phyloP scores from a whole-genome alignment of 2,888 invertebrate genomes.

The Griposia aprilina region DNA sequence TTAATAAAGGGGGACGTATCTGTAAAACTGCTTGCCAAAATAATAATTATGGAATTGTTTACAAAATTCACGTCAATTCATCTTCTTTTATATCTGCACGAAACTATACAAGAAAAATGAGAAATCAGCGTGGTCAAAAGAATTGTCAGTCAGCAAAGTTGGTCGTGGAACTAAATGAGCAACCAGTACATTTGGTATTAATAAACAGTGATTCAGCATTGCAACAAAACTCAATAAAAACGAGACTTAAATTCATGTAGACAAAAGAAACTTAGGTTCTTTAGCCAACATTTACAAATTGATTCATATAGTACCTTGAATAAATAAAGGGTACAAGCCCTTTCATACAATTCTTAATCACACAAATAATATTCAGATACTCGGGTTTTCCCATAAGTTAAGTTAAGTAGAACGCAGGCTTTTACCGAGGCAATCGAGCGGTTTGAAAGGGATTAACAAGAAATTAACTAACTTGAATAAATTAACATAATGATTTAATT shows the following conservation, averaged over 20 bases:
- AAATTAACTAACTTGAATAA: constrained; percentile 41
- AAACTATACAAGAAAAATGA: background rate
- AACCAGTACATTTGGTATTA: too few species aligned
- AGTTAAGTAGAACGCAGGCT: constrained; percentile 8
- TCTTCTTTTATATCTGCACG: background rate
- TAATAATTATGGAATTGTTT: too few species aligned
- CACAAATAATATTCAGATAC: constrained; percentile 12
- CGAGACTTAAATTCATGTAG: too few species aligned
- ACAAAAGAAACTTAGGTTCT: background rate
- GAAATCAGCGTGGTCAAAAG: background rate
- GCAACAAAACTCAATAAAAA: background rate
- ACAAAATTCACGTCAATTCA: too few species aligned
- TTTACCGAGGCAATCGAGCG: constrained; percentile 41
- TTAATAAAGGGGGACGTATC: too few species aligned
- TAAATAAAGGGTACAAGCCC: constrained; percentile 5
- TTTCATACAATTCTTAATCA: constrained; percentile 45
- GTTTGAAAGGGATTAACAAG: constrained; percentile 35
- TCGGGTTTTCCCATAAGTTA: constrained; percentile 38
- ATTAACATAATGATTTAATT: constrained; percentile 28
- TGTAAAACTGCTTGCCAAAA: too few species aligned
- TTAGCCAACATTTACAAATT: background rate
- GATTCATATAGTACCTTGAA: constrained; percentile 8
- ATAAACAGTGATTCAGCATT: too few species aligned
- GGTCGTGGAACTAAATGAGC: background rate
- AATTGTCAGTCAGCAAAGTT: background rate